Conservation (phyloP, 53 echinoderm and acorn worm genomes). For the Glandiceps talaboti region DNA sequence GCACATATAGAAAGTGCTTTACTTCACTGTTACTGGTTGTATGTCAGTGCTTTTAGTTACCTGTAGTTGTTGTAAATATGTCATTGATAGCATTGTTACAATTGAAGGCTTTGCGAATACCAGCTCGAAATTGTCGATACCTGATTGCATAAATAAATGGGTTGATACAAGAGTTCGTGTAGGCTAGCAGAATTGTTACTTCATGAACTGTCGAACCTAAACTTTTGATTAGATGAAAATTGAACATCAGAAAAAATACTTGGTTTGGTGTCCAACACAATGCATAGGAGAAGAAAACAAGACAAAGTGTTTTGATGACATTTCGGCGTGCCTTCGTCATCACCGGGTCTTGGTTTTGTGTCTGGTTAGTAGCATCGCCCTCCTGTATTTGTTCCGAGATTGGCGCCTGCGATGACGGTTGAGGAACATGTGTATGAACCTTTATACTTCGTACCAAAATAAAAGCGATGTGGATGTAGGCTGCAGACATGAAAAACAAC, state of each 20-base stretch:
- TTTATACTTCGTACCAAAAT: not conserved
- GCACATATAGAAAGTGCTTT: no score
- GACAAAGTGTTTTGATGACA: conserved; percentile 42
- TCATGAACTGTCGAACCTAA: conserved; percentile 33
- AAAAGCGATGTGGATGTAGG: not conserved
- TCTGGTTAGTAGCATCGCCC: no score
- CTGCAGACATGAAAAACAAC: not conserved
- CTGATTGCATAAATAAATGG: conserved; percentile 63
- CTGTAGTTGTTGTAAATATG: no score
- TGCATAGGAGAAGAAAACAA: conserved; percentile 50
- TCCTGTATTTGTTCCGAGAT: no score
- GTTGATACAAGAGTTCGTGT: conserved; percentile 43
- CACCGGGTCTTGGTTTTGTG: no score
- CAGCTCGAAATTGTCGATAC: conserved; percentile 45
- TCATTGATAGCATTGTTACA: not conserved
- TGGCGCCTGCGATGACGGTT: no score
- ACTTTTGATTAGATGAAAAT: conserved; percentile 23
- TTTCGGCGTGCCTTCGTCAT: conserved; percentile 57
- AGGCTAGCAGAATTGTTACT: conserved; percentile 29
- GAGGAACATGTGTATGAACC: no score
- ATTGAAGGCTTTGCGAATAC: conserved; percentile 8
- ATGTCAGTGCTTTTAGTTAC: no score
- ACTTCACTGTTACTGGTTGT: no score
- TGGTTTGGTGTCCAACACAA: conserved; percentile 75
- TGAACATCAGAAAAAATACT: conserved; percentile 41